phyloP scores from a whole-genome alignment of 2,113 vertebrate species.

The Amblyopsis rosae region DNA sequence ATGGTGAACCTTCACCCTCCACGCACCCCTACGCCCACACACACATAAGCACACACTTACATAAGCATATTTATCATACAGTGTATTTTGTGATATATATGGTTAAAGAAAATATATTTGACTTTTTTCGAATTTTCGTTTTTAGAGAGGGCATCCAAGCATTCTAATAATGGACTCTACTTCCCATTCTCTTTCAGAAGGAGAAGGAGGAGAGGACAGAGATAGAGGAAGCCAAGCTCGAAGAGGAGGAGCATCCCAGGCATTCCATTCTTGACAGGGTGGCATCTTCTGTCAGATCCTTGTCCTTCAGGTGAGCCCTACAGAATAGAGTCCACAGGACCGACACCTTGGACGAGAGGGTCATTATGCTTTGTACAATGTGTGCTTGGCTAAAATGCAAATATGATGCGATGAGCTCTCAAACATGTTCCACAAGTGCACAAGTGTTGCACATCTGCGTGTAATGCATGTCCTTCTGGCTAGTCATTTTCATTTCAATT shows the following conservation, averaged over 20 bases:
- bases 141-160: background rate
- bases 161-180: background rate
- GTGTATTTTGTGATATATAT: too few relatives aligned
- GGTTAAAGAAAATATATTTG: background rate
- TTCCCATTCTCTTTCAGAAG: conserved; percentile 21
- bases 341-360: background rate
- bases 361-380: background rate
- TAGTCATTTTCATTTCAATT: too few relatives aligned
- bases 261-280: conserved; percentile 70
- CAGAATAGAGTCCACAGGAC: background rate
- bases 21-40: conserved; percentile 6
- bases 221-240: conserved; percentile 42
- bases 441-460: too few relatives aligned
- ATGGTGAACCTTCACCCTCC: conserved; percentile 22
- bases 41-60: conserved; percentile 11
- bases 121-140: background rate
- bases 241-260: conserved; percentile 56
- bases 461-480: too few relatives aligned
- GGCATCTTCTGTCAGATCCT: conserved; percentile 71
- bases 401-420: background rate
- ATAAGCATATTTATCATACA: background rate
- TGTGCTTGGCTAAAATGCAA: background rate
- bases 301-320: conserved; percentile 72
- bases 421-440: too few relatives aligned
- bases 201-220: conserved; percentile 34